Percentiles rank a stretch among this genome's conserved stretches.
Conservation (phyloP, 1,140 invertebrate genomes). For the Sweltsa coloradensis region DNA sequence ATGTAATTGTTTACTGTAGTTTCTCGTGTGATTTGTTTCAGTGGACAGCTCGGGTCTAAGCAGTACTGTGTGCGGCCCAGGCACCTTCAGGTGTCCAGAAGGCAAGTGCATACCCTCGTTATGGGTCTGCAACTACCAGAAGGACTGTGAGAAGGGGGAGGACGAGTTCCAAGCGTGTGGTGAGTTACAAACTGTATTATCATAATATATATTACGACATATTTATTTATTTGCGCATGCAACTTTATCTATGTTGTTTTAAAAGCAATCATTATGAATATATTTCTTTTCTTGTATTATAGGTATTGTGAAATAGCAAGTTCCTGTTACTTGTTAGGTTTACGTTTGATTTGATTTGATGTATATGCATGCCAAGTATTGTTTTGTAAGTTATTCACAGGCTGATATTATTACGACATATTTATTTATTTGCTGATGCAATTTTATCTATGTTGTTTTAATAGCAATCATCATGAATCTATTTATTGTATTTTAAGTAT, state of each 20-base stretch:
- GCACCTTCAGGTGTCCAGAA: slow-evolving; percentile 69
- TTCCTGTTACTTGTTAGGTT: too few species aligned
- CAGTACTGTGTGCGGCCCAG: slow-evolving; percentile 37
- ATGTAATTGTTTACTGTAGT: too few species aligned
- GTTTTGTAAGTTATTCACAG: too few species aligned
- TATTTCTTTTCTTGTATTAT: not conserved
- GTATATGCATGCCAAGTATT: not conserved
- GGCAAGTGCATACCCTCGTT: slow-evolving; percentile 74
- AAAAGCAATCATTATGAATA: not conserved
- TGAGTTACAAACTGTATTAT: slow-evolving; percentile 55
- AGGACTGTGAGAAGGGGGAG: slow-evolving; percentile 78
- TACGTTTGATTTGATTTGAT: not conserved
- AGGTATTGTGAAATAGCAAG: not conserved
- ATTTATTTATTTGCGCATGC: not conserved
- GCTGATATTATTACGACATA: too few species aligned
- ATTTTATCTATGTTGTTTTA: not conserved
- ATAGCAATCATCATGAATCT: not conserved
- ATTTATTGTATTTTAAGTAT: not conserved
- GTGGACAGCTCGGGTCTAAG: too few species aligned
- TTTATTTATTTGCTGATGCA: not conserved
- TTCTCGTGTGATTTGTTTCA: too few species aligned
- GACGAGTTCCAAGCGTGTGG: slow-evolving; percentile 82
- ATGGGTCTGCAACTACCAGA: slow-evolving; percentile 82
- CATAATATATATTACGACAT: too few species aligned
- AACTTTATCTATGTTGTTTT: not conserved